These are phyloP conservation scores for Eilema sororculum DNA, from an alignment of 2,888 invertebrate species.

Conservation along the genomic window DNA sequence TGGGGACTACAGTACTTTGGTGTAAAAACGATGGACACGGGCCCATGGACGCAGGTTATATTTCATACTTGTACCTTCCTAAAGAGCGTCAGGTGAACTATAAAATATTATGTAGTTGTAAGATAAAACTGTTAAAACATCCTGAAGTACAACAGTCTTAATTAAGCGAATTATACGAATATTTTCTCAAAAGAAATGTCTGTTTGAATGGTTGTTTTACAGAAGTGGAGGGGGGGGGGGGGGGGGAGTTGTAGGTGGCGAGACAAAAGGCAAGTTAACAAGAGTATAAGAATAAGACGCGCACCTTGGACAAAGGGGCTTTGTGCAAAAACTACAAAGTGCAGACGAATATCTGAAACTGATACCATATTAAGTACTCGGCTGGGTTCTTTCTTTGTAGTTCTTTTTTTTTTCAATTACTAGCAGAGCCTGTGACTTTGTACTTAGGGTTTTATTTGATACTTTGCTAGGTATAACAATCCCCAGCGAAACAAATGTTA, in stretches of 20 bases:
- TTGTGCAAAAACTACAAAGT: constrained; percentile 51
- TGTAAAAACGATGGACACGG: no score
- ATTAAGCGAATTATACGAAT: neutral
- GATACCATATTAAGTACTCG: constrained; percentile 16
- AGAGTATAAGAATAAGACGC: constrained; percentile 41
- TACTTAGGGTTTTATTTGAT: no score
- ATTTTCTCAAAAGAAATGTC: constrained; percentile 14
- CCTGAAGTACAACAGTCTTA: neutral
- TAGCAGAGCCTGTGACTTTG: neutral
- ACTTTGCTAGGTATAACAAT: no score
- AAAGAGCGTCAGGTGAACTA: neutral
- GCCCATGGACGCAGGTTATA: no score
- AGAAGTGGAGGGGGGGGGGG: constrained; percentile 28
- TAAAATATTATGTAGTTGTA: neutral
- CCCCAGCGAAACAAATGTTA: no score
- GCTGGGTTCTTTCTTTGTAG: neutral
- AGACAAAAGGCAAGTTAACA: constrained; percentile 53
- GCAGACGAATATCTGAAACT: constrained; percentile 19
- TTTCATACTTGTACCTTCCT: no score
- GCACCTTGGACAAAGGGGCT: constrained; percentile 61
- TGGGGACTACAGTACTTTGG: neutral
- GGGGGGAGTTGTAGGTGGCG: constrained; percentile 16
- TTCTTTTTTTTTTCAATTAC: neutral
- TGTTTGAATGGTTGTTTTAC: constrained; percentile 20
- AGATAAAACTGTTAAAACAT: neutral